Percentiles rank a stretch among this genome's conserved stretches.
Conservation (phyloP, 1,140 invertebrate genomes). For the Pogonus chalceus region DNA sequence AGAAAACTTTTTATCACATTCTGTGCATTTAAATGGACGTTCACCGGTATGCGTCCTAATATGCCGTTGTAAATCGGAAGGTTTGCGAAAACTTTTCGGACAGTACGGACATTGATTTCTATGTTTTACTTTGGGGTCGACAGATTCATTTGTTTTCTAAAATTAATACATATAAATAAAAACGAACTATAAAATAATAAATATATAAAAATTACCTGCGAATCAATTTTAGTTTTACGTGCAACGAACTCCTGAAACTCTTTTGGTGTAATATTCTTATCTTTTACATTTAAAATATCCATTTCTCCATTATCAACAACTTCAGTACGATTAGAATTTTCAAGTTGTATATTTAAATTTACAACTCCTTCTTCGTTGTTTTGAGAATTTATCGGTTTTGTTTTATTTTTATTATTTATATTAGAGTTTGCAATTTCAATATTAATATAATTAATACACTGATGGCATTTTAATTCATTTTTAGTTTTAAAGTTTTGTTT, state of each 20-base stretch:
- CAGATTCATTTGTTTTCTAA: background rate
- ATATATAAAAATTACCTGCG: background rate
- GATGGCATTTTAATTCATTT: background rate
- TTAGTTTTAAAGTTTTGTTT: background rate
- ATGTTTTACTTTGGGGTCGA: background rate
- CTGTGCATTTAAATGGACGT: slow-evolving; percentile 52
- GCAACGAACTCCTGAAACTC: no score
- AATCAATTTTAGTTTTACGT: no score
- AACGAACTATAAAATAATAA: background rate
- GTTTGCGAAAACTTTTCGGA: slow-evolving; percentile 9
- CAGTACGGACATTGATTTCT: slow-evolving; percentile 18
- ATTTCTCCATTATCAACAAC: no score
- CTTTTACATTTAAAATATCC: no score
- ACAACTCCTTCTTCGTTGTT: no score
- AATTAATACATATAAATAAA: background rate
- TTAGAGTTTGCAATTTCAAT: background rate
- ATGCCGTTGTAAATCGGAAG: slow-evolving; percentile 20
- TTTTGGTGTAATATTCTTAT: no score
- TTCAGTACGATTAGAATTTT: no score
- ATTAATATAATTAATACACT: background rate
- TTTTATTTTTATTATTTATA: background rate
- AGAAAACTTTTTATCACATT: slow-evolving; percentile 54
- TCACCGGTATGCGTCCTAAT: slow-evolving; percentile 54
- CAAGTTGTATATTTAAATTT: no score
- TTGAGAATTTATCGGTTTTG: no score